Conservation (phyloP, 2,888 invertebrate genomes). For the Abscondita cerata region DNA sequence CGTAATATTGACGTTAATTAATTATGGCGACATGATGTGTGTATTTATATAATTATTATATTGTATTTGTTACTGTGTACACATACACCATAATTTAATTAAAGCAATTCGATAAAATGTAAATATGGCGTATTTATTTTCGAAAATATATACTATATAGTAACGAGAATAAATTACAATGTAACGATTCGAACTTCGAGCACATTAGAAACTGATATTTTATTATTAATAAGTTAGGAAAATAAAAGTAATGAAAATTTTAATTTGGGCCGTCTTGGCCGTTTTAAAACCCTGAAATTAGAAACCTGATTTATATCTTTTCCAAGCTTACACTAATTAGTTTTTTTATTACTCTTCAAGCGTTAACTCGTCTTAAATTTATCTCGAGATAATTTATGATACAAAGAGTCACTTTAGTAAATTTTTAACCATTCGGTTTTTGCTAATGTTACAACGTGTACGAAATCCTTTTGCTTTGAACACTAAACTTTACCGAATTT, state of each 20-base stretch:
- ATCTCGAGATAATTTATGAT: constrained; percentile 10
- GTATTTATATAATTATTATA: constrained; percentile 58
- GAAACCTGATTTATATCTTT: constrained; percentile 12
- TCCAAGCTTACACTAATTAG: constrained; percentile 10
- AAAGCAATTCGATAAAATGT: constrained; percentile 50
- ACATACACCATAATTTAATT: constrained; percentile 52
- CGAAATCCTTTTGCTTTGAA: too few relatives aligned
- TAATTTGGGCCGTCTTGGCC: constrained; percentile 9
- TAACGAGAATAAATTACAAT: background rate
- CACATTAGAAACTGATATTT: background rate
- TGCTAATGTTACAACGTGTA: too few relatives aligned
- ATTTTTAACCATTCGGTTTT: background rate
- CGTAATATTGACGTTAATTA: constrained; percentile 57
- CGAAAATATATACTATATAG: constrained; percentile 13
- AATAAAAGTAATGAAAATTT: constrained; percentile 8
- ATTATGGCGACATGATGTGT: constrained; percentile 55
- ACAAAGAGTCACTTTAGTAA: background rate
- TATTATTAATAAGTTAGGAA: constrained; percentile 6
- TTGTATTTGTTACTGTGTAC: constrained; percentile 50
- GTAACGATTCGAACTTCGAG: background rate
- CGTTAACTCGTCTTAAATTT: constrained; percentile 11
- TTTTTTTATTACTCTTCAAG: constrained; percentile 13
- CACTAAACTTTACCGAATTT: too few relatives aligned
- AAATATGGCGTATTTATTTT: constrained; percentile 37
- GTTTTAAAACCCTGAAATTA: constrained; percentile 7